Base-by-base conservation (phyloP, 2,888 invertebrate species). In the Carpatolechia fugitivella region DNA sequence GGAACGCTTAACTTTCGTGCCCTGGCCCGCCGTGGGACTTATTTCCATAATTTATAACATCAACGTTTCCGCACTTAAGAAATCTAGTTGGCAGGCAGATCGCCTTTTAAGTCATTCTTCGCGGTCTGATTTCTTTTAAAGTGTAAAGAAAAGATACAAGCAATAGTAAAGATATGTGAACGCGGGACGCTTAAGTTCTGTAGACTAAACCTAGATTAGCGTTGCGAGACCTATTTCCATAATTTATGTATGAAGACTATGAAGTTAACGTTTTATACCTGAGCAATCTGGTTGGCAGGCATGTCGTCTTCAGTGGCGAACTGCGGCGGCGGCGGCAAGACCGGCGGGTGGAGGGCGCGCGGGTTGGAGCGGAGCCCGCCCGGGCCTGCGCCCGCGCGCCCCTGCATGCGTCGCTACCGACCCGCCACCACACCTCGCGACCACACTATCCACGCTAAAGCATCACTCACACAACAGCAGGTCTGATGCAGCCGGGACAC, bases 241-340 rank as follows among this genome's bases (percentile, higher is more conserved):
- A n/a, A n/a, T n/a, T n/a, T n/a, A n/a, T n/a, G n/a, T n/a, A n/a
- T n/a, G n/a, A n/a, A n/a, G n/a, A n/a, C n/a, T n/a, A n/a, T n/a
- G n/a, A n/a, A n/a, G n/a, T n/a, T n/a, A n/a, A n/a, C n/a, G n/a
- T n/a, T n/a, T n/a, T n/a, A 10, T 14, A 90, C 90, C 90, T 89
- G 90, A 60, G 90, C 90, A 60, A 90, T 90, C 73, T 90, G 89
- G 70, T 87, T 90, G 72, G 85, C 78, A 55, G 89, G 87, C 90
- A 90, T 90, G 66, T 89, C 90, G 80, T 82, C 80, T 29, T 87
- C 84, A 16, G 83, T 76, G 60, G 88, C 85, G 67, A 87, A 87
- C 79, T 87, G 86, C 60, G 87, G 89, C 65, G 88, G 88, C 65
- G 87, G 88, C 62, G 86, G 87, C 71, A 87, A 72, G 60, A 87